Conservation (phyloP, 2,113 vertebrate species). For the Dermatemys mawii region DNA sequence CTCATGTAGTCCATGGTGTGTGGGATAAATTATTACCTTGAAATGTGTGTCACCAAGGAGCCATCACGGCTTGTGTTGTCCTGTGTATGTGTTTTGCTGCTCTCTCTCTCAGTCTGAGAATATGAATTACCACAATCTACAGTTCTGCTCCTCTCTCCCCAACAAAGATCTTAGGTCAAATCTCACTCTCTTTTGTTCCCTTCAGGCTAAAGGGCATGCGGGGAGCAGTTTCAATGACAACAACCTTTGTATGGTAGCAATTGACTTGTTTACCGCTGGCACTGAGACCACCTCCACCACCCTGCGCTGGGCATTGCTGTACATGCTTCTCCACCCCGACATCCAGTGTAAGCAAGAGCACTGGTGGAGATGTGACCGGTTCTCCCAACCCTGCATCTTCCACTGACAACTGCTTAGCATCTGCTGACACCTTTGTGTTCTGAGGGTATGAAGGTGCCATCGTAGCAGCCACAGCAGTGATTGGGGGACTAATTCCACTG, state of each 20-base stretch:
- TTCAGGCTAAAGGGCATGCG: slow-evolving; percentile 62
- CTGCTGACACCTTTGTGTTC: not conserved
- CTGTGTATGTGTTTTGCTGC: not conserved
- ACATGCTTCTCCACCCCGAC: slow-evolving; percentile 74
- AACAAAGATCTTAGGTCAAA: not conserved
- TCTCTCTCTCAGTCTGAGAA: not conserved
- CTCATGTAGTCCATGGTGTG: not conserved
- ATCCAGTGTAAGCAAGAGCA: slow-evolving; percentile 75
- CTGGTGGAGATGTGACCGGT: not conserved
- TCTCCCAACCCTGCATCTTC: not conserved
- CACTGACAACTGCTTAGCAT: not conserved
- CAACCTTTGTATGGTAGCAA: slow-evolving; percentile 51
- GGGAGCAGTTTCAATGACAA: slow-evolving; percentile 57
- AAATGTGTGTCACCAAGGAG: not conserved
- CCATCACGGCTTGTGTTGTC: not conserved
- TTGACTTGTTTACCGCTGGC: slow-evolving; percentile 69
- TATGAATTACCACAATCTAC: not conserved
- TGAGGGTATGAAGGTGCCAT: not conserved
- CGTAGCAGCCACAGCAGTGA: not conserved
- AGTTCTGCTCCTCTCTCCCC: accelerated
- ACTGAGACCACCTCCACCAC: slow-evolving; percentile 67
- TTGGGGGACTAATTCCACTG: not conserved
- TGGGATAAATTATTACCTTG: not conserved
- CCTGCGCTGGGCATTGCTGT: slow-evolving; percentile 75
- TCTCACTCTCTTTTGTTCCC: not conserved